Conservation (phyloP, 2,797 vertebrate genomes). For the Lutjanus argentimaculatus region DNA sequence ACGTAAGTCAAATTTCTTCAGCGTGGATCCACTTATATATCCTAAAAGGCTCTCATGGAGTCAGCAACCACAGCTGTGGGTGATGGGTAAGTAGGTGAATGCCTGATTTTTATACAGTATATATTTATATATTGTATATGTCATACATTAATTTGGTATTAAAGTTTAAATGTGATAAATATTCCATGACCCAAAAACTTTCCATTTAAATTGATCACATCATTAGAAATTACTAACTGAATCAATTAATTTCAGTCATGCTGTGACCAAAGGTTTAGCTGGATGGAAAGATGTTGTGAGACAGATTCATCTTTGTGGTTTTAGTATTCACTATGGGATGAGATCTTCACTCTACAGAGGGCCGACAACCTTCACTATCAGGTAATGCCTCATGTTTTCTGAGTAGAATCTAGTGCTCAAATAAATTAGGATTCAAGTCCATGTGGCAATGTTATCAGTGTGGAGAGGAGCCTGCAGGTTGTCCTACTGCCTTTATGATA, state of each 20-base stretch:
- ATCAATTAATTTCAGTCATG: not conserved
- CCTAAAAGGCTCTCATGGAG: not conserved
- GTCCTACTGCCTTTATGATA: conserved; percentile 43
- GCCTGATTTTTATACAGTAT: not conserved
- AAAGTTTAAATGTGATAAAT: conserved; percentile 4
- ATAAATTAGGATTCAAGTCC: conserved; percentile 17
- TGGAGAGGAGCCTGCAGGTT: not conserved
- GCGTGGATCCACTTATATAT: conserved; percentile 14
- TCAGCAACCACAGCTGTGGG: not conserved
- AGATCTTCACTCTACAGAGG: not conserved
- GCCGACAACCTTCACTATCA: not conserved
- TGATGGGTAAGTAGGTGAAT: not conserved
- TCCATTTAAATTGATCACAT: not conserved
- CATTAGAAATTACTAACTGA: not conserved
- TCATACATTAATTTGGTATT: not conserved
- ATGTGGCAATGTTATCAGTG: not conserved
- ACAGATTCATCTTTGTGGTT: not conserved
- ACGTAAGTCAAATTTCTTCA: not conserved
- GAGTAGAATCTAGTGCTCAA: not conserved
- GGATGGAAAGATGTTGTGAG: not conserved
- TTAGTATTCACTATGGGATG: not conserved
- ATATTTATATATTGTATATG: not conserved
- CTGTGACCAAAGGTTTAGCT: not conserved
- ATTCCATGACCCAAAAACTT: not conserved
- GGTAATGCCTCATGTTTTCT: not conserved